phyloP scores from a whole-genome alignment of 35 echinoderm and acorn worm species.

The Holothuria glaberrima region DNA sequence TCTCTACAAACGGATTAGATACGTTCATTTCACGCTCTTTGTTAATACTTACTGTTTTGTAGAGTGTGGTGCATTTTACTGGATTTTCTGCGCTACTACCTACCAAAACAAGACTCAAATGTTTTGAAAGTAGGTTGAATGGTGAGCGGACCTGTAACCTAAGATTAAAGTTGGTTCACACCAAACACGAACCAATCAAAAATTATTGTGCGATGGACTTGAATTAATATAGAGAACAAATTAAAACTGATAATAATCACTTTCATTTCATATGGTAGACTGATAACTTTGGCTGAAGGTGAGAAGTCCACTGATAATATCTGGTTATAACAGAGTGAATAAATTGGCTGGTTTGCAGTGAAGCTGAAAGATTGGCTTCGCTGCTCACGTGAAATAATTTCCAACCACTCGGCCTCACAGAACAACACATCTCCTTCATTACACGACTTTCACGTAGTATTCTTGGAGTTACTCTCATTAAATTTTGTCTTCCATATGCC shows the following conservation, averaged over 20 bases:
- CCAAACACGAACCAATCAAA: not conserved
- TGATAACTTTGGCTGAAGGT: not conserved
- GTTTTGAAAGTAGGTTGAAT: too few relatives aligned
- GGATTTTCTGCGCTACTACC: too few relatives aligned
- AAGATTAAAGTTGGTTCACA: too few relatives aligned
- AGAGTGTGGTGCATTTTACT: too few relatives aligned
- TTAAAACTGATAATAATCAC: constrained; percentile 39
- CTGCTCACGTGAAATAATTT: constrained; percentile 16
- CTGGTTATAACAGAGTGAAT: constrained; percentile 53
- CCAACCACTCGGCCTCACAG: not conserved
- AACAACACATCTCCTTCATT: constrained; percentile 2
- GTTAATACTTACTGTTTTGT: too few relatives aligned
- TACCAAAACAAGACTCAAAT: too few relatives aligned
- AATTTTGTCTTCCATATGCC: constrained; percentile 38
- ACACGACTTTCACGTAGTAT: constrained; percentile 15
- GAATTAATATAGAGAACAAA: constrained; percentile 49
- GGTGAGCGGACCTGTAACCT: too few relatives aligned
- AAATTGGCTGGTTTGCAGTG: constrained; percentile 45
- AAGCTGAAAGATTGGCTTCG: constrained; percentile 25
- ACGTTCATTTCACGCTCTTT: too few relatives aligned
- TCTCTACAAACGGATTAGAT: too few relatives aligned
- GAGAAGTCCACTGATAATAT: constrained; percentile 42
- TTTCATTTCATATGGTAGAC: too few relatives aligned
- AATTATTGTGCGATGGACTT: constrained; percentile 29
- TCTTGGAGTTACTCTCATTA: constrained; percentile 12